Percentiles rank a stretch among this genome's conserved stretches.
Evolutionary conservation across 2,888 invertebrate species (phyloP).

Genomic region (Eudasyphora cyanicolor): DNA sequence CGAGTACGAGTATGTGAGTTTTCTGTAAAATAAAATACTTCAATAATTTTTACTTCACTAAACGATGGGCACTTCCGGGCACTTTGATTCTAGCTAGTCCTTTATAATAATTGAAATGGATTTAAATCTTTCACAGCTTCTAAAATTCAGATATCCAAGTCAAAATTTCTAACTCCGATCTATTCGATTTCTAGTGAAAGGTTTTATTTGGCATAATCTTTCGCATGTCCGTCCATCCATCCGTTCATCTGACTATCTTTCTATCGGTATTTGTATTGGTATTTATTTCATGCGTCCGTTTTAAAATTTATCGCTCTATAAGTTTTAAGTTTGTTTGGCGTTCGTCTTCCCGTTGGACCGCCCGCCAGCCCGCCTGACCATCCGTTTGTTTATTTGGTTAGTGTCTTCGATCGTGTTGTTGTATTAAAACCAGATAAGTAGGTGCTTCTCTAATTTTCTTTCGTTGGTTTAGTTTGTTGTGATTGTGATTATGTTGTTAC

Average conservation of each 20-base stretch:
- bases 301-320: conserved; percentile 55
- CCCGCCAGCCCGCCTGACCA: no score
- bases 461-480: conserved; percentile 39
- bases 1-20: no score
- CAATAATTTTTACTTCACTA: no score
- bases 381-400: background rate
- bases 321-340: conserved; percentile 67
- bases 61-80: no score
- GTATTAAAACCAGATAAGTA: conserved; percentile 65
- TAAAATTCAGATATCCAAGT: no score
- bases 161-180: no score
- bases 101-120: no score
- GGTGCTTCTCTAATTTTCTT: conserved; percentile 63
- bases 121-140: no score
- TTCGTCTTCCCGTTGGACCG: no score
- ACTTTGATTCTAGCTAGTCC: no score
- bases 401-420: conserved; percentile 48
- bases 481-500: conserved; percentile 34
- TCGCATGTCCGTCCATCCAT: conserved; percentile 9
- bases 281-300: conserved; percentile 24
- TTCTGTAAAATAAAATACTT: no score
- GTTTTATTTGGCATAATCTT: conserved; percentile 38
- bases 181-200: conserved; percentile 60
- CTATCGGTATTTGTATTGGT: conserved; percentile 9
- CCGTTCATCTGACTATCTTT: background rate